Base-by-base conservation (phyloP, 2,797 vertebrate species). In the Amniataba percoides region DNA sequence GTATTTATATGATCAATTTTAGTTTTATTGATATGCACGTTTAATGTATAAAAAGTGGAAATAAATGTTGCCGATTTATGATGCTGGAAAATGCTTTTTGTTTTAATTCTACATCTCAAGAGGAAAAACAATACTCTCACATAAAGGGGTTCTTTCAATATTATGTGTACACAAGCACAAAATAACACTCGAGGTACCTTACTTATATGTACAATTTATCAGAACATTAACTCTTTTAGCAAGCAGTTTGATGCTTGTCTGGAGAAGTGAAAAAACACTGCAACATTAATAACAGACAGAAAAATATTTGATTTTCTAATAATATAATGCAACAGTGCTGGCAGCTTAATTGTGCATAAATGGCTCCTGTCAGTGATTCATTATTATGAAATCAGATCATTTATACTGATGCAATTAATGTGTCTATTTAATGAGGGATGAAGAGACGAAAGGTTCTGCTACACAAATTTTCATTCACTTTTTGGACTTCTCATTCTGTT, bases 51-150 rank as follows among this genome's bases (percentile, higher is more conserved):
- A 91, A 92, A 89, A 89, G 81, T 93, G 87, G 82, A 92, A 94
- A 94, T 95, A 94, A 94, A 95, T 91, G 91, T 93, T 91, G 80
- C 74, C 77, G 63, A 91, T 91, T 94, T 91, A 88, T 87, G 81
- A 89, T 77, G 79, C 71, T 71, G 52, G 67, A n/a, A 82, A 19
- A 74, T 9, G 75, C 18, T 42, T 79, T 68, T 75, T 62, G 61
- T 89, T 43, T 77, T 88, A 42, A 73, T 90, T 80, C 43, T 23
- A 46, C 12, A 49, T 39, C 67, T 36, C 2, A 15, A 15, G 15
- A 14, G 1, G 40, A 7, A 68, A 39, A 21, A 52, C 42, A 66
- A 64, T 23, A 40, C 11, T 56, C 66, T 42, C 8, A 42, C 49
- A 69, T 12, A 4, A 23, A 21, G 12, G 16, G 34, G 16, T 19